phyloP scores from a whole-genome alignment of 2,797 vertebrate species.

The Eleutherodactylus coqui region DNA sequence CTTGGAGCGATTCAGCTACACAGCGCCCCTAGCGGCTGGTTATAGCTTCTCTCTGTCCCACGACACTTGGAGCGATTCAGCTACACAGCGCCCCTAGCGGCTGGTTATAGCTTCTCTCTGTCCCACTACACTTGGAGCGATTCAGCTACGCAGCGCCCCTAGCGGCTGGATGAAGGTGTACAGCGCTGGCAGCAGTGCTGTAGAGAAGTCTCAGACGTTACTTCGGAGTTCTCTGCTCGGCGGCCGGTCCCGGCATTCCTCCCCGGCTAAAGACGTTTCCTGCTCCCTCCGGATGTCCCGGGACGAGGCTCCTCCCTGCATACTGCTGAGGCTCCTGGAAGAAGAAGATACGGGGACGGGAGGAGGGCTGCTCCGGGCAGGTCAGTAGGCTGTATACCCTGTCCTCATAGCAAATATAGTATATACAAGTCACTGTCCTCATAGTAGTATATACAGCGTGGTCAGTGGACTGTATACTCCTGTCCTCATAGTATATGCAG shows the following conservation, averaged over 20 bases:
- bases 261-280: not conserved
- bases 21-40: not conserved
- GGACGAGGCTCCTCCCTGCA: not conserved
- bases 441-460: no score
- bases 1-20: not conserved
- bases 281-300: conserved; percentile 26
- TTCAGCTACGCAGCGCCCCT: not conserved
- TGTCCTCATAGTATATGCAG: no score
- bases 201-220: no score
- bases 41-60: not conserved
- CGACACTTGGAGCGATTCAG: not conserved
- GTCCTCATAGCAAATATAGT: no score
- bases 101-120: not conserved
- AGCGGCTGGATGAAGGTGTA: not conserved
- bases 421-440: no score
- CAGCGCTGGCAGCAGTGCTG: not conserved
- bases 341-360: not conserved
- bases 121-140: not conserved
- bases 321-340: not conserved
- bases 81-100: not conserved
- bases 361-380: not conserved
- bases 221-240: not conserved
- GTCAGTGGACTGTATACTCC: no score
- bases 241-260: not conserved
- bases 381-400: not conserved